phyloP scores from a whole-genome alignment of 2,113 vertebrate species.

The Grus americana region DNA sequence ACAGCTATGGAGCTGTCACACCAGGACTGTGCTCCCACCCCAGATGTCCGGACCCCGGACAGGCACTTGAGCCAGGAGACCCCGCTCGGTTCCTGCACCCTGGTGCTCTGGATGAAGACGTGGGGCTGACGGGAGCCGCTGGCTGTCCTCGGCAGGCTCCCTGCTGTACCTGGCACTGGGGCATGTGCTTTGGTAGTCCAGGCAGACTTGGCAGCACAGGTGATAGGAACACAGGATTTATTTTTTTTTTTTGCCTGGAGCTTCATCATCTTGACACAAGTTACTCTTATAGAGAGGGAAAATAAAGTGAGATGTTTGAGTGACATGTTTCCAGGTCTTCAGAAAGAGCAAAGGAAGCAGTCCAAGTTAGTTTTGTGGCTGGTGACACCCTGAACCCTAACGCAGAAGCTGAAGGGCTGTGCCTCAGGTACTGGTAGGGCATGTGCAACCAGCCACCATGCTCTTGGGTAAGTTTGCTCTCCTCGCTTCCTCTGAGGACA shows the following conservation, averaged over 20 bases:
- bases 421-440: not conserved
- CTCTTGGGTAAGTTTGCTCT: no score
- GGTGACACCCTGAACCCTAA: not conserved
- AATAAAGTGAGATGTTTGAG: not conserved
- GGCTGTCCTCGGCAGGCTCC: not conserved
- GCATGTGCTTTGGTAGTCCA: not conserved
- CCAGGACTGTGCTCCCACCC: not conserved
- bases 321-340: rapidly evolving
- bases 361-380: not conserved
- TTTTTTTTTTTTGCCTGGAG: not conserved
- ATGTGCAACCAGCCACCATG: rapidly evolving
- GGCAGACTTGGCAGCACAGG: not conserved
- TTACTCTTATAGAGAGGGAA: not conserved
- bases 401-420: not conserved
- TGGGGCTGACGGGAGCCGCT: not conserved
- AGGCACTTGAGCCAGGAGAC: no score
- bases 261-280: not conserved
- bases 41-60: not conserved
- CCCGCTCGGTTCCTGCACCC: not conserved
- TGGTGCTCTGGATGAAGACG: not conserved
- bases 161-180: not conserved
- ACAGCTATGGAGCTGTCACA: not conserved
- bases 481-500: not conserved
- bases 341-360: not conserved
- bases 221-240: not conserved